phyloP scores from a whole-genome alignment of 2,113 vertebrate species.

The Dasyprocta punctata region DNA sequence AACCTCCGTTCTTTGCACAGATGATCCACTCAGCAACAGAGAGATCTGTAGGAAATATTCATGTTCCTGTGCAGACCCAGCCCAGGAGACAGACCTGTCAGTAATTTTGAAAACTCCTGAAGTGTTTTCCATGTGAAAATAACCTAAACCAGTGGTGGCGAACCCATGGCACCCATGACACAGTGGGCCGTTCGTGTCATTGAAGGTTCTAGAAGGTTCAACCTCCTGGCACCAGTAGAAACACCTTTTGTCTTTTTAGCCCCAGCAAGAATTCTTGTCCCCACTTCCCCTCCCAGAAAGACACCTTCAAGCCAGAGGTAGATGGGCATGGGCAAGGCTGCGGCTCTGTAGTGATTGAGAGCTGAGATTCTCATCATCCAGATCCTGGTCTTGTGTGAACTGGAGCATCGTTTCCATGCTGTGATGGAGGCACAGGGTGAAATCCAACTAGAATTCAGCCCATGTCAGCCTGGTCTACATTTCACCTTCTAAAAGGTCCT shows the following conservation, averaged over 20 bases:
- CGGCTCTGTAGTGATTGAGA: fast-evolving
- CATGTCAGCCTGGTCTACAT: too few relatives aligned
- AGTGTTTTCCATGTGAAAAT: neutral
- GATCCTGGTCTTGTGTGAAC: neutral
- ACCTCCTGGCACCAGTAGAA: neutral
- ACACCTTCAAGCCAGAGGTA: neutral
- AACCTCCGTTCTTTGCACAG: neutral
- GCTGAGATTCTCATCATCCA: neutral
- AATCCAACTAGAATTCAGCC: neutral
- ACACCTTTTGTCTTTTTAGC: neutral
- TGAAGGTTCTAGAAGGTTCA: neutral
- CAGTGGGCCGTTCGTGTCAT: neutral
- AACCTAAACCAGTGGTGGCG: neutral
- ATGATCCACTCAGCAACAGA: too few relatives aligned
- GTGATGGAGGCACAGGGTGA: fast-evolving
- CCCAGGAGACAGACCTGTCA: neutral
- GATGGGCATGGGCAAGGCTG: neutral
- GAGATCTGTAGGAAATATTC: neutral
- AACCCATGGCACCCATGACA: neutral
- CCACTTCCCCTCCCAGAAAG: neutral
- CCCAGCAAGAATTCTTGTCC: neutral
- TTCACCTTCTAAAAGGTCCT: neutral
- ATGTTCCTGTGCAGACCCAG: neutral
- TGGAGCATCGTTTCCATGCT: too few relatives aligned
- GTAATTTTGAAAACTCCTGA: neutral